Conservation (phyloP, 2,888 invertebrate species). For the Synanthedon tipuliformis region DNA sequence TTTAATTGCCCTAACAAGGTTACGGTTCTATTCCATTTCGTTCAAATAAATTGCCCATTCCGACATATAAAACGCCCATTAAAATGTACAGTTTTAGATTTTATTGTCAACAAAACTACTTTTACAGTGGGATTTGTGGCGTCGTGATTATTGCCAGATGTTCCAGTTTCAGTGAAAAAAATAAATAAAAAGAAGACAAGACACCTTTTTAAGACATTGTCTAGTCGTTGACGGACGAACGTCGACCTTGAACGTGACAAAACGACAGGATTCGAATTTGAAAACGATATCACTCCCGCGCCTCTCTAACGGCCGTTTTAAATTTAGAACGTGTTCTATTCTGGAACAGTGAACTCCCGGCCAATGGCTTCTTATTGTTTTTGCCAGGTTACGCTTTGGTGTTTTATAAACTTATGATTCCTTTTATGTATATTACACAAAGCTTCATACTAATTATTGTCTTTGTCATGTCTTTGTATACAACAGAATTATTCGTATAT, state of each 20-base stretch:
- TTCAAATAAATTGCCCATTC: conserved; percentile 24
- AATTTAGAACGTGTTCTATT: conserved; percentile 64
- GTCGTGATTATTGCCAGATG: conserved; percentile 36
- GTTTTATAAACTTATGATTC: background rate
- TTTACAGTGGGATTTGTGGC: conserved; percentile 19
- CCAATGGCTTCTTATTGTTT: conserved; percentile 56
- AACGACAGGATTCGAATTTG: conserved; percentile 52
- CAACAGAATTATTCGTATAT: no score
- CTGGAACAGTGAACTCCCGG: conserved; percentile 60
- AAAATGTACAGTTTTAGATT: conserved; percentile 24
- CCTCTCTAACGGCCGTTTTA: conserved; percentile 59
- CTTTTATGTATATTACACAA: no score
- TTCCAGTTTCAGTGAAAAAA: conserved; percentile 20
- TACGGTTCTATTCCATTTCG: conserved; percentile 18
- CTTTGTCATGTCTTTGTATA: no score
- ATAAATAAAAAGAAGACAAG: background rate
- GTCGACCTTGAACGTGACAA: conserved; percentile 64
- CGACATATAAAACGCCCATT: conserved; percentile 20
- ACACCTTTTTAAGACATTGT: background rate
- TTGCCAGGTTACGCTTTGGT: conserved; percentile 21
- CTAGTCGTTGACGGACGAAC: conserved; percentile 10
- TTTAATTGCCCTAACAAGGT: conserved; percentile 23
- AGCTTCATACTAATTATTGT: no score
- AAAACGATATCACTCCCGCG: conserved; percentile 53
- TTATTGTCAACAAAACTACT: conserved; percentile 27